Evolutionary conservation across 2,113 vertebrate species (phyloP).

Genomic region (Rhinolophus sinicus): DNA sequence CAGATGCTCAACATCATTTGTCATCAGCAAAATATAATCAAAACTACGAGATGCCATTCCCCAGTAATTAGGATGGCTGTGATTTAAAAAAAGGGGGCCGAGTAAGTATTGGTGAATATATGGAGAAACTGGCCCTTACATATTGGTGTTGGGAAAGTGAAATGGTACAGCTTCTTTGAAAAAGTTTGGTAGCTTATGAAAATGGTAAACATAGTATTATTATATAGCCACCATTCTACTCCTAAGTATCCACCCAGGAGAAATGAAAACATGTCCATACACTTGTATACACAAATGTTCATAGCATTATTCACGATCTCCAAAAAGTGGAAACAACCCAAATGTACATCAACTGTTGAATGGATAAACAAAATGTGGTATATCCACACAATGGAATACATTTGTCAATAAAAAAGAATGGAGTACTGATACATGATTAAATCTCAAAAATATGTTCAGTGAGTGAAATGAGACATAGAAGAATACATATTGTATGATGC

Average conservation of each 20-base stretch:
- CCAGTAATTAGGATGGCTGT: not conserved
- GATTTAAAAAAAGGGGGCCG: not conserved
- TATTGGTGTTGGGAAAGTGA: not conserved
- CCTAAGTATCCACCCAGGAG: not conserved
- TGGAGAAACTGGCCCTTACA: not conserved
- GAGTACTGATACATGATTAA: not conserved
- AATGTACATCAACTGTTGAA: not conserved
- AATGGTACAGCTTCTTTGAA: not conserved
- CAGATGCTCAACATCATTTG: not conserved
- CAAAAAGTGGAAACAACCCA: not conserved
- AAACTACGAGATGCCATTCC: not conserved
- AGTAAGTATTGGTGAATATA: not conserved
- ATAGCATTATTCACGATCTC: not conserved
- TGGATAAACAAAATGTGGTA: not conserved
- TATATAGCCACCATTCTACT: not conserved
- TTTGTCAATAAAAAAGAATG: not conserved
- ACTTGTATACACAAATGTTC: not conserved
- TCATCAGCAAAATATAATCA: conserved; percentile 9
- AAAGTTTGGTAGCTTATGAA: not conserved
- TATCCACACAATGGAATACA: not conserved
- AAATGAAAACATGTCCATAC: not conserved
- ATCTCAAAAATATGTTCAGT: not conserved
- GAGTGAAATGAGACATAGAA: not conserved
- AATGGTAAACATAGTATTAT: not conserved
- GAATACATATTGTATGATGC: not conserved